phyloP scores from a whole-genome alignment of 2,797 vertebrate genomes.

The Poeciliopsis gracilis region DNA sequence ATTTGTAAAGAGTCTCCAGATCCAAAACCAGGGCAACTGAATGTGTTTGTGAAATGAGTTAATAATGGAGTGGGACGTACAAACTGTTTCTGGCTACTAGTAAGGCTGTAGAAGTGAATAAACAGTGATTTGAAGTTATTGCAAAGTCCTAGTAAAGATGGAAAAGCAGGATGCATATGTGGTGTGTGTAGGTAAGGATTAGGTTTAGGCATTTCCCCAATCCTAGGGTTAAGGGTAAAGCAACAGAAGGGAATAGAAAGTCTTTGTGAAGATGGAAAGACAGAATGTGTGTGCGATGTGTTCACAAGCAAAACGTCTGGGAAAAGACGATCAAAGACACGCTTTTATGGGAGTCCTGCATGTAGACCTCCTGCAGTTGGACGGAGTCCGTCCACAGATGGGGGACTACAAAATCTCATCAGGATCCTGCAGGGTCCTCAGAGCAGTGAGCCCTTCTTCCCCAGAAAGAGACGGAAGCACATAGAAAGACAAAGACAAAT shows the following conservation, averaged over 20 bases:
- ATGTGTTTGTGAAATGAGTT: slow-evolving; percentile 38
- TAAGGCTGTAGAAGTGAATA: background rate
- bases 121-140: background rate
- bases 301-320: slow-evolving; percentile 35
- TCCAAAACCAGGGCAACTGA: slow-evolving; percentile 17
- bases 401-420: slow-evolving; percentile 54
- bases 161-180: slow-evolving; percentile 14
- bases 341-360: slow-evolving; percentile 9
- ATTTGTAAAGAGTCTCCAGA: slow-evolving; percentile 12
- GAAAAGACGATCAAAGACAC: slow-evolving; percentile 37
- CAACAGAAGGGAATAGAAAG: background rate
- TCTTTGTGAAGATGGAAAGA: background rate
- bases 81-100: slow-evolving; percentile 9
- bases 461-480: slow-evolving; percentile 47
- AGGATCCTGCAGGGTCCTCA: slow-evolving; percentile 53
- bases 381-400: slow-evolving; percentile 21
- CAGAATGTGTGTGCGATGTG: slow-evolving; percentile 25
- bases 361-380: background rate
- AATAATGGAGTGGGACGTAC: slow-evolving; percentile 41
- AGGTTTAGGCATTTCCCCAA: too few relatives aligned
- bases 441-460: slow-evolving; percentile 45
- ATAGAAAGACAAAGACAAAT: slow-evolving; percentile 54
- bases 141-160: background rate
- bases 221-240: background rate
- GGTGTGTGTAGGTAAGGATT: background rate